Base-by-base conservation (phyloP, 2,797 vertebrate species). In the Urophycis tenuis region DNA sequence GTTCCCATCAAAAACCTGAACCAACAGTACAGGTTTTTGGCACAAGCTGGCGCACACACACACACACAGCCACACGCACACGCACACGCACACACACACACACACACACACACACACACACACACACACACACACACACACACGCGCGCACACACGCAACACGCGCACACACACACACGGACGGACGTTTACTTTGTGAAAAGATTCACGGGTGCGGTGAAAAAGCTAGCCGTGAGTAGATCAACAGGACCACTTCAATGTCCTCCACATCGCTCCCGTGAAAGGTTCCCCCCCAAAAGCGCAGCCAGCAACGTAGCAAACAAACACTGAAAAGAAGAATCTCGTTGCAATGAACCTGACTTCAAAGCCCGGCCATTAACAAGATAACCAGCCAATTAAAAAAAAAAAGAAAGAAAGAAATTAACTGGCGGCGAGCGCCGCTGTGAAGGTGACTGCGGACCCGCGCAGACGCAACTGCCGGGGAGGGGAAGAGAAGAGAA, bases 401-500 rank as follows among this genome's bases (percentile, higher is more conserved):
- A 36, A 71, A 33, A 72, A 72, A 76, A 75, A 81, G 67, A 77
- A 81, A 75, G 72, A 80, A 80, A 87, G 85, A 78, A 75, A 79
- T n/a, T n/a, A n/a, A 84, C 75, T 77, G 81, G 80, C 11, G 64
- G 77, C 72, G 60, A 71, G 69, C 75, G 72, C 60, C 71, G 76
- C 80, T 25, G 72, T 75, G 83, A 81, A 89, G 88, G 88, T 89
- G 89, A 87, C 89, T 88, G 88, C 90, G 80, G 87, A 85, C 78
- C 72, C 60, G 45, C 78, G 45, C 33, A 36, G 29, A 80, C 64
- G 25, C 45, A 77, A 81, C n/a, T n/a, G n/a, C n/a, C n/a, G n/a
- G n/a, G n/a, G n/a, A n/a, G n/a, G n/a, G n/a, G n/a, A n/a, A n/a
- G n/a, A n/a, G n/a, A 75, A 84, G 80, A 60, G 77, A 80, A 15